These are phyloP conservation scores for Apistogramma diplotaenia DNA, from an alignment of 2,113 vertebrate species.

Conservation along the genomic window DNA sequence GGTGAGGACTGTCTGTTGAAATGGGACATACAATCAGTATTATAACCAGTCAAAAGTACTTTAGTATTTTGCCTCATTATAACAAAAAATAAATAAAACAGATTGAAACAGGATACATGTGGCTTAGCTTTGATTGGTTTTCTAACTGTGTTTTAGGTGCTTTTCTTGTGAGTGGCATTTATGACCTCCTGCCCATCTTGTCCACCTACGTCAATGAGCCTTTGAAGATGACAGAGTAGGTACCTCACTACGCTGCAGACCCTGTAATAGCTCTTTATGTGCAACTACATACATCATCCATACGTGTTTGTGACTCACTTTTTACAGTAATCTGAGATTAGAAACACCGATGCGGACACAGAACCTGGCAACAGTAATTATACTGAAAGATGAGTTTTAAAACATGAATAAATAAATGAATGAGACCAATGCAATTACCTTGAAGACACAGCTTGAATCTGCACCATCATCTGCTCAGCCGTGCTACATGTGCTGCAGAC, in stretches of 20 bases:
- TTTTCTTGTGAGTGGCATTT: constrained; percentile 90
- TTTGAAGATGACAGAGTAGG: constrained; percentile 86
- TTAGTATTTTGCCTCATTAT: background rate
- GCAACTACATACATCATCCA: background rate
- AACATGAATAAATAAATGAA: background rate
- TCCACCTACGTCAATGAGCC: constrained; percentile 82
- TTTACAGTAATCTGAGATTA: background rate
- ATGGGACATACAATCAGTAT: background rate
- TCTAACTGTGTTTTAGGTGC: constrained; percentile 74
- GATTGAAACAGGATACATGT: background rate
- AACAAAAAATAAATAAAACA: background rate
- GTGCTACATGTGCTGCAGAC: background rate
- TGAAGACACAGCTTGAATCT: background rate
- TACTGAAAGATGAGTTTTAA: background rate
- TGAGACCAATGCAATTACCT: rapidly evolving
- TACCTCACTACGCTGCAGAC: background rate
- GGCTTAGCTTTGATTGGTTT: background rate
- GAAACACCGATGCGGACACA: rapidly evolving
- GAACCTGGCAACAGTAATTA: background rate
- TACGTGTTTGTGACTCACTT: background rate
- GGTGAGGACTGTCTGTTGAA: constrained; percentile 67
- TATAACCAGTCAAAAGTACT: background rate
- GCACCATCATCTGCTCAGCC: background rate
- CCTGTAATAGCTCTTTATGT: background rate
- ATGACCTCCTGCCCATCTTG: constrained; percentile 86